These are phyloP conservation scores for Trinorchestia longiramus DNA, from an alignment of 1,140 invertebrate genomes.

Conservation along the genomic window DNA sequence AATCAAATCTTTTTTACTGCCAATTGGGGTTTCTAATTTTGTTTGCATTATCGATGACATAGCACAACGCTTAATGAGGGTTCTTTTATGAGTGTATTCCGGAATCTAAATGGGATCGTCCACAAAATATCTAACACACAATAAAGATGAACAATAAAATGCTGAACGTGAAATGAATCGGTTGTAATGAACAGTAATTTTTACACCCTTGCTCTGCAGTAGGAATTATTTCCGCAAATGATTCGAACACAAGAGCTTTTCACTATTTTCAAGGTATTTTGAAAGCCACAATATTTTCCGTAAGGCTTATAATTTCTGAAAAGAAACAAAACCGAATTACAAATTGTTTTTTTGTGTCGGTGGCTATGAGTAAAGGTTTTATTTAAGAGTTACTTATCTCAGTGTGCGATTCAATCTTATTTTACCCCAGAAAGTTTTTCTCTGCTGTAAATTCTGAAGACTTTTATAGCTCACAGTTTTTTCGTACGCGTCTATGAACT, in stretches of 20 bases:
- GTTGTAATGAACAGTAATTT: too few relatives aligned
- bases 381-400: background rate
- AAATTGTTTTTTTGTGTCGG: background rate
- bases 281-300: background rate
- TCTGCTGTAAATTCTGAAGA: background rate
- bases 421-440: background rate
- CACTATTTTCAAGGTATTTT: background rate
- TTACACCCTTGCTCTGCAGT: too few relatives aligned
- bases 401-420: background rate
- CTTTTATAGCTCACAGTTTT: background rate
- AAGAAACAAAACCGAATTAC: background rate
- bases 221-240: too few relatives aligned
- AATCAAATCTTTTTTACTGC: background rate
- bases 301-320: background rate
- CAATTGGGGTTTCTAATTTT: background rate
- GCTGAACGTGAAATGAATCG: background rate
- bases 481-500: background rate
- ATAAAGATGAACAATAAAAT: background rate
- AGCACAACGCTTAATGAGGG: background rate
- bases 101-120: too few relatives aligned
- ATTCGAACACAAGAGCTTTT: too few relatives aligned
- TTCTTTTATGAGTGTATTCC: too few relatives aligned
- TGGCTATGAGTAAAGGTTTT: background rate
- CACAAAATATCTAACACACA: background rate
- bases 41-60: background rate